Evolutionary conservation across 2,113 vertebrate genomes (phyloP).

Genomic region (Pleuronectes platessa): DNA sequence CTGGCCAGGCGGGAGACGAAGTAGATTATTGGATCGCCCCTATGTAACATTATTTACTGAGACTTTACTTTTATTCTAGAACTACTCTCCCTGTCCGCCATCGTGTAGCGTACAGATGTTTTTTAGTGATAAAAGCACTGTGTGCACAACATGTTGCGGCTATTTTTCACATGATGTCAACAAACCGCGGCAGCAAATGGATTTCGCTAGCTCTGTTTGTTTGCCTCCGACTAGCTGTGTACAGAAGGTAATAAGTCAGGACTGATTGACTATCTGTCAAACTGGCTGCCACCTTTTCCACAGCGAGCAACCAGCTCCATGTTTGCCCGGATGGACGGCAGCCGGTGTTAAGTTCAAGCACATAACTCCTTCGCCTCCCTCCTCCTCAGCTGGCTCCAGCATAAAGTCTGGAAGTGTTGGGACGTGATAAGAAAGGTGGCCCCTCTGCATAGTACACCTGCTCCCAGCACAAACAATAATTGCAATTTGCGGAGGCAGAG

Average conservation of each 20-base stretch:
- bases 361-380: neutral
- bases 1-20: too few species aligned
- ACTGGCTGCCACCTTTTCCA: conserved; percentile 24
- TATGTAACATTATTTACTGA: neutral
- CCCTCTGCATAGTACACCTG: neutral
- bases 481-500: conserved; percentile 20
- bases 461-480: neutral
- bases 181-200: conserved; percentile 56
- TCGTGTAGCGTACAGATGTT: neutral
- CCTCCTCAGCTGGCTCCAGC: neutral
- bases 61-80: neutral
- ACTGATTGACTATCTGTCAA: conserved; percentile 55
- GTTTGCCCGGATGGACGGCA: neutral
- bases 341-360: conserved; percentile 12
- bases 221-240: conserved; percentile 47
- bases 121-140: conserved; percentile 23
- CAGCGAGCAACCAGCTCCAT: neutral
- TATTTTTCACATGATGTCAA: conserved; percentile 66
- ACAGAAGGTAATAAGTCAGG: conserved; percentile 55
- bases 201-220: conserved; percentile 58
- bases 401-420: neutral
- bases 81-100: neutral
- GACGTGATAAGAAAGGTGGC: conserved; percentile 24
- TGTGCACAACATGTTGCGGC: conserved; percentile 11
- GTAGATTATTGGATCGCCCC: neutral